Conservation (phyloP, 2,888 invertebrate species). For the Macaria liturata region DNA sequence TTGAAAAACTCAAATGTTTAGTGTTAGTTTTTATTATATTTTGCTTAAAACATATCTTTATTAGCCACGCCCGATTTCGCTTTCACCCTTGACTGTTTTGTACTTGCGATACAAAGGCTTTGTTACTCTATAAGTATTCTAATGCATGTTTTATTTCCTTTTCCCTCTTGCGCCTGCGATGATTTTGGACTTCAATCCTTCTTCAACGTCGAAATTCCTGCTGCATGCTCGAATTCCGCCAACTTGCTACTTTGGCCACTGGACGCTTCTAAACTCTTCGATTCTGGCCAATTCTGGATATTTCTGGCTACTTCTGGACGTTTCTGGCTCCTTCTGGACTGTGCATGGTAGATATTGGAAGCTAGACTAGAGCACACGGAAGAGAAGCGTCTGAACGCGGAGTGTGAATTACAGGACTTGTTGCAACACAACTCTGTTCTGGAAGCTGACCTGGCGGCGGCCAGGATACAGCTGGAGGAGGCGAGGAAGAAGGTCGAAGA, state of each 20-base stretch:
- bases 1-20: too few species aligned
- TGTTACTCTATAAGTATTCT: conserved; percentile 40
- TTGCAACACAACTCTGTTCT: conserved; percentile 87
- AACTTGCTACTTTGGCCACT: not conserved
- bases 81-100: conserved; percentile 8
- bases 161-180: conserved; percentile 48
- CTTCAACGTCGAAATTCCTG: conserved; percentile 29
- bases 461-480: conserved; percentile 74
- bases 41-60: not conserved
- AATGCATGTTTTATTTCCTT: conserved; percentile 73
- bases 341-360: conserved; percentile 80
- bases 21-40: too few species aligned
- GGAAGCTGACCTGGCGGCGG: conserved; percentile 81
- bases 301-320: conserved; percentile 29
- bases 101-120: not conserved
- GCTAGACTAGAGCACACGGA: conserved; percentile 85
- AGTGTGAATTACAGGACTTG: conserved; percentile 84
- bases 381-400: conserved; percentile 85
- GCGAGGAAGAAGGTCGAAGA: conserved; percentile 61
- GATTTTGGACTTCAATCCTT: conserved; percentile 41
- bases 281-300: conserved; percentile 15
- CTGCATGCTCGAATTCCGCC: conserved; percentile 36
- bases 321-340: conserved; percentile 17
- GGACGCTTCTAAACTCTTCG: conserved; percentile 30
- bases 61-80: conserved; percentile 3